Evolutionary conservation across 2,888 invertebrate species (phyloP).

Genomic region (Parnassius mnemosyne): DNA sequence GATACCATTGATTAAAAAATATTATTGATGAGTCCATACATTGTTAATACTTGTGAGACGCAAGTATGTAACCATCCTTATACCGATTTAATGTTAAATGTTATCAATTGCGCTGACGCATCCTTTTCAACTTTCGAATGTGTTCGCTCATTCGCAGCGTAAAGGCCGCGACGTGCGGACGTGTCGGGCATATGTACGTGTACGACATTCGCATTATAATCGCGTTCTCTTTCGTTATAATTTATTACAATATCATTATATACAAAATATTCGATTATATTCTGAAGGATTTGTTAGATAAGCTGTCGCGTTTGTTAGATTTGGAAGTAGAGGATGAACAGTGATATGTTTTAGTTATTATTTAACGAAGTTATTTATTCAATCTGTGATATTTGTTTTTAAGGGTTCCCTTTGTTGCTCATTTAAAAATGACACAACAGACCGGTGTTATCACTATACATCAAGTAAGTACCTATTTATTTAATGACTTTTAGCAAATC

Average conservation of each 20-base stretch:
- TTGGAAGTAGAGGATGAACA: conserved; percentile 56
- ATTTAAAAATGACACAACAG: conserved; percentile 51
- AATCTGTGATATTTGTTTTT: conserved; percentile 62
- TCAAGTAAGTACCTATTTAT: conserved; percentile 51
- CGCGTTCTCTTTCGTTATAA: conserved; percentile 56
- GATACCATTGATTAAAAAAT: background rate
- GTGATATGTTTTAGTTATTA: conserved; percentile 41
- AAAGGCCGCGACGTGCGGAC: conserved; percentile 47
- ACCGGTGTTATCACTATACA: conserved; percentile 66
- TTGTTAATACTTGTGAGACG: conserved; percentile 10
- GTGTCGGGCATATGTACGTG: conserved; percentile 43
- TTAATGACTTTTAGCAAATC: background rate
- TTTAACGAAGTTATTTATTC: conserved; percentile 58
- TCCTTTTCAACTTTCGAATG: conserved; percentile 37
- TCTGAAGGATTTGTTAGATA: conserved; percentile 40
- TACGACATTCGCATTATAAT: conserved; percentile 53
- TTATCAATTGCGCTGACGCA: conserved; percentile 46
- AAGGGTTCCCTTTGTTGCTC: conserved; percentile 38
- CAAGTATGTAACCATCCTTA: conserved; percentile 16
- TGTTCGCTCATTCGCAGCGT: conserved; percentile 42
- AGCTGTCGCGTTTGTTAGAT: conserved; percentile 46
- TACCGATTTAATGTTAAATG: background rate
- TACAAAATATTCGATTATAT: conserved; percentile 58
- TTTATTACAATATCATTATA: conserved; percentile 64
- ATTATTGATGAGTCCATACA: background rate